phyloP scores from a whole-genome alignment of 1,140 invertebrate species.

The Plutomurus gul region DNA sequence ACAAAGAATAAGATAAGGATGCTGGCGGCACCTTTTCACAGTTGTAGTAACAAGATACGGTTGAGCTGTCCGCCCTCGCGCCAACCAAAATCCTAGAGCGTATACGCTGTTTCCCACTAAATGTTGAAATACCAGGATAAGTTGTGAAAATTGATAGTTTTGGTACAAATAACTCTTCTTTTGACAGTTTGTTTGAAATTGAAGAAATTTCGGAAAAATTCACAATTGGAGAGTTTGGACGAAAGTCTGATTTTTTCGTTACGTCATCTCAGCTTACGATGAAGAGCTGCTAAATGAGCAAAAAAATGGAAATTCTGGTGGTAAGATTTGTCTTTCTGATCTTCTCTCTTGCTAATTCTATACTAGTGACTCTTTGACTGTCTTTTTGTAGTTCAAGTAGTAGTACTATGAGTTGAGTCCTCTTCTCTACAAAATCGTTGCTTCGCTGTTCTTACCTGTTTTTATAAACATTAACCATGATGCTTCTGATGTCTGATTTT shows the following conservation, averaged over 20 bases:
- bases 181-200: too few relatives aligned
- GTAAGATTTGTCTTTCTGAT: conserved; percentile 21
- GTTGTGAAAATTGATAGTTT: too few relatives aligned
- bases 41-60: not conserved
- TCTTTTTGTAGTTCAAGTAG: too few relatives aligned
- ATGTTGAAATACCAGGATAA: not conserved
- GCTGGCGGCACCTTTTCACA: not conserved
- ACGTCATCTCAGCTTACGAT: not conserved
- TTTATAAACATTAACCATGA: too few relatives aligned
- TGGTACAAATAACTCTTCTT: too few relatives aligned
- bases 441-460: too few relatives aligned
- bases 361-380: too few relatives aligned
- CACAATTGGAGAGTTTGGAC: not conserved
- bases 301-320: conserved; percentile 49
- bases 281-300: conserved; percentile 48
- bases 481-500: too few relatives aligned
- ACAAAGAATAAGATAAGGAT: too few relatives aligned
- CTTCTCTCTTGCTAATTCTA: not conserved
- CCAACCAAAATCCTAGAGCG: not conserved
- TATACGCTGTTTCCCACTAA: not conserved
- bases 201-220: not conserved
- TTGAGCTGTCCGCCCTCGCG: not conserved
- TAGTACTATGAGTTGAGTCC: not conserved
- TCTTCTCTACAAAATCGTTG: too few relatives aligned
- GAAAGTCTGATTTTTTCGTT: not conserved